Evolutionary conservation across 2,797 vertebrate species (phyloP).

Genomic region (Sternotherus odoratus): DNA sequence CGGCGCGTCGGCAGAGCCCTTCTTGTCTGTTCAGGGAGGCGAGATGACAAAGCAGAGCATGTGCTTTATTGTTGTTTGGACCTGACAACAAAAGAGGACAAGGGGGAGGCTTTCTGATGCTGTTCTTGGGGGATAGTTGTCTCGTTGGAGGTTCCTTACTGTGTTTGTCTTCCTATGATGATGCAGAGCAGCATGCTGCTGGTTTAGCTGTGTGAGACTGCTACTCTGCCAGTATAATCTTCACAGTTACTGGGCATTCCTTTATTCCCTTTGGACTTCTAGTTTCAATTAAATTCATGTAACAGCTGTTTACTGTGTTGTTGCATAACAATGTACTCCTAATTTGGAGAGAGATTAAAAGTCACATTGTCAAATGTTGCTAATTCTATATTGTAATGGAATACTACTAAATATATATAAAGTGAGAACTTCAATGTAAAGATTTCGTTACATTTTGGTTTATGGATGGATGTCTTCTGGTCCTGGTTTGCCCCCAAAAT

Average conservation of each 20-base stretch:
- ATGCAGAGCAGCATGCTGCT: not conserved
- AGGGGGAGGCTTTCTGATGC: not conserved
- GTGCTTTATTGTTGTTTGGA: not conserved
- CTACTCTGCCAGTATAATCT: not conserved
- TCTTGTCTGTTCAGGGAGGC: not conserved
- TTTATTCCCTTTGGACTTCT: fast-evolving
- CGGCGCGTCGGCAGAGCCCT: not conserved
- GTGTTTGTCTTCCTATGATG: not conserved
- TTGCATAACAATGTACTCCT: not conserved
- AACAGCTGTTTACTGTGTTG: fast-evolving
- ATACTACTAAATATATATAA: not conserved
- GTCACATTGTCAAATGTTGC: not conserved
- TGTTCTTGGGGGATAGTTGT: not conserved
- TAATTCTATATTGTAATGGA: not conserved
- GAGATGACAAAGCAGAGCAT: conserved; percentile 47
- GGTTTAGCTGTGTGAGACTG: not conserved
- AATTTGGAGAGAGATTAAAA: fast-evolving
- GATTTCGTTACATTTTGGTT: not conserved
- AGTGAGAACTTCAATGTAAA: fast-evolving
- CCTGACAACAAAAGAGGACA: not conserved
- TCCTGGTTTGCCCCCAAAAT: not conserved
- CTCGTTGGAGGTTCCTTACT: not conserved
- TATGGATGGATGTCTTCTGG: not conserved
- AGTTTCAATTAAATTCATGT: not conserved
- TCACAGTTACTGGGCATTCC: not conserved